Base-by-base conservation (phyloP, 2,888 invertebrate genomes). In the Theodoxus fluviatilis region DNA sequence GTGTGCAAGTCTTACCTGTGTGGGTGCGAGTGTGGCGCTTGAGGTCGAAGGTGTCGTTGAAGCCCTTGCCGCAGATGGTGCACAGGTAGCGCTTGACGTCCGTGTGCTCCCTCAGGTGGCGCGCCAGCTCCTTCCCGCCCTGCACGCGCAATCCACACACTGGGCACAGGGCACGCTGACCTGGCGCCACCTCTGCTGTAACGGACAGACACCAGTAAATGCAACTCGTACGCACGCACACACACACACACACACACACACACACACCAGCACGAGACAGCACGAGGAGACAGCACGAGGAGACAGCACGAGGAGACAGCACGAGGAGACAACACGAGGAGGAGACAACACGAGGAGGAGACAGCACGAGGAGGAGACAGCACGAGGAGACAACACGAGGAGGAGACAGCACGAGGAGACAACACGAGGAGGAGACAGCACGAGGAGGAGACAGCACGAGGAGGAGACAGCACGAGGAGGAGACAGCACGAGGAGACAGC, bases 61-160 rank as follows among this genome's bases (percentile, higher is more conserved):
- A 99, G 33, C 99, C 99, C 88, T 99, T 99, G 71, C 98, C 98
- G 83, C 99, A 99, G 89, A 98, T 98, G 3, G 97, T 96, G 90
- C 99, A 99, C 70, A 99, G 91, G 88, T 98, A 99, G 80, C 98
- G 91, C 87, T 99, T 99, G 73, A 98, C 93, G 86, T 98, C 97
- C 69, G 96, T 96, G 89, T 99, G 99, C 88, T 98, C 97, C 89
- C 98, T 99, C 93, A 98, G 94, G 89, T 99, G 99, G 80, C 98
- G 91, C 89, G 98, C 98, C 72, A 99, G 91, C 74, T 98, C 91
- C 88, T 98, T 93, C n/a, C n/a, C n/a, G n/a, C n/a, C n/a, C n/a
- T n/a, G n/a, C n/a, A n/a, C n/a, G n/a, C 43, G 9, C 43, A 12
- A 12, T 43, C 9, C 43, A 43, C 18, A 43, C 18, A 9, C 9